Percentiles rank a stretch among this genome's conserved stretches.
Conservation (phyloP, 1,140 invertebrate genomes). For the Euglossa dilemma region DNA sequence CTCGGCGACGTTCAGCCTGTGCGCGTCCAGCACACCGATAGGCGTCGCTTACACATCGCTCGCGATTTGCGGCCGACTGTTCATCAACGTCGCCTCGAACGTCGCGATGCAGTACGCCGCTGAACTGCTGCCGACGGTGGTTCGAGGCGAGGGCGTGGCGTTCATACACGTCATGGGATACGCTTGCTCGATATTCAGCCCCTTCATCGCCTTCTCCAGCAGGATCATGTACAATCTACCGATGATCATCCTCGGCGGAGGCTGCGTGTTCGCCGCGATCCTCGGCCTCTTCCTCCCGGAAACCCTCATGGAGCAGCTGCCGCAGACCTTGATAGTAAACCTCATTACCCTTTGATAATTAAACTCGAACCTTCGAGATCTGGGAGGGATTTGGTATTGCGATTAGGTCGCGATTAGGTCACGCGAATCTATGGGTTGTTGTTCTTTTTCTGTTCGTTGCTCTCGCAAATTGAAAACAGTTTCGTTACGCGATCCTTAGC, state of each 20-base stretch:
- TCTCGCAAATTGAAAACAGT: too few species aligned
- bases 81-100: constrained; percentile 91
- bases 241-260: constrained; percentile 86
- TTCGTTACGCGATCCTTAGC: too few species aligned
- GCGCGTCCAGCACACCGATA: constrained; percentile 40
- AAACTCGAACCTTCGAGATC: too few species aligned
- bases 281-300: constrained; percentile 89
- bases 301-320: constrained; percentile 89
- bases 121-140: constrained; percentile 91
- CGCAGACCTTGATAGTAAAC: constrained; percentile 86
- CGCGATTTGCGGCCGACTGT: constrained; percentile 89
- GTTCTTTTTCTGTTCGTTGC: too few species aligned
- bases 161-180: constrained; percentile 91
- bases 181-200: constrained; percentile 88
- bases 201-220: constrained; percentile 90
- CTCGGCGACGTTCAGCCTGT: constrained; percentile 55
- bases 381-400: too few species aligned
- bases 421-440: too few species aligned
- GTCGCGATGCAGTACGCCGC: constrained; percentile 92
- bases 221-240: constrained; percentile 86
- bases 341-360: neutral
- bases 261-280: constrained; percentile 86
- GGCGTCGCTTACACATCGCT: constrained; percentile 84
- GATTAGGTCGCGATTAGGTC: too few species aligned
- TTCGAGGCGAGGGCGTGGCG: constrained; percentile 90